These are phyloP conservation scores for Congeria kusceri DNA, from an alignment of 2,888 invertebrate species.

Conservation along the genomic window DNA sequence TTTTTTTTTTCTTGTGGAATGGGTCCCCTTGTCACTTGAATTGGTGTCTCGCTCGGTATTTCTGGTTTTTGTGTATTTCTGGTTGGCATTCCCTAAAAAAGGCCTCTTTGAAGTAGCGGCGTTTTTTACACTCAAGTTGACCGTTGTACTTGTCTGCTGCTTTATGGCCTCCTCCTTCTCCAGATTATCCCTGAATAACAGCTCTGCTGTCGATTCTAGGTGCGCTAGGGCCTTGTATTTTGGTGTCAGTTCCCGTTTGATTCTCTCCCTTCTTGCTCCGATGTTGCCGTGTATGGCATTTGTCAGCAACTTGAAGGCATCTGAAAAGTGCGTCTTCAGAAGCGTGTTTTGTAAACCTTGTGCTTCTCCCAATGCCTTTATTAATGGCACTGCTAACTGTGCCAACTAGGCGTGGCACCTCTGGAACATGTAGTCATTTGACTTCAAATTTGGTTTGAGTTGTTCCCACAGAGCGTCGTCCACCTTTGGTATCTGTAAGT, in stretches of 20 bases:
- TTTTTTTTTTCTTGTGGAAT: neutral
- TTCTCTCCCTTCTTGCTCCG: neutral
- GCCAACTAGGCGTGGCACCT: neutral
- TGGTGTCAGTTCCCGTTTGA: neutral
- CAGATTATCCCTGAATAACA: slow-evolving; percentile 11
- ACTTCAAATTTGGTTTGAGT: neutral
- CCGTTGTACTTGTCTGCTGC: neutral
- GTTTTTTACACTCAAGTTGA: neutral
- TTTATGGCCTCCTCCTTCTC: slow-evolving; percentile 11
- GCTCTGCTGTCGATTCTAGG: neutral
- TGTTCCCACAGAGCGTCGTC: slow-evolving; percentile 24
- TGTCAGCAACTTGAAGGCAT: slow-evolving; percentile 19
- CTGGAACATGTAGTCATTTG: slow-evolving; percentile 11
- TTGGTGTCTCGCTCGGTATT: neutral
- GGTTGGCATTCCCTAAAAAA: slow-evolving; percentile 21
- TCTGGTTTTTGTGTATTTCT: neutral
- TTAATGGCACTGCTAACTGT: neutral
- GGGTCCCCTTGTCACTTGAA: neutral
- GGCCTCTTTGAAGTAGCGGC: neutral
- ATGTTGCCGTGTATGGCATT: neutral
- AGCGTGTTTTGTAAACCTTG: neutral
- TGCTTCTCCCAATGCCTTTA: slow-evolving; percentile 2
- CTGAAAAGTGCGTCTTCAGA: neutral
- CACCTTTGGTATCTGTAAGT: slow-evolving; percentile 24
- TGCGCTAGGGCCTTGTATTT: slow-evolving; percentile 1